Conservation (phyloP, 2,113 vertebrate genomes). For the Perca schrenkii region DNA sequence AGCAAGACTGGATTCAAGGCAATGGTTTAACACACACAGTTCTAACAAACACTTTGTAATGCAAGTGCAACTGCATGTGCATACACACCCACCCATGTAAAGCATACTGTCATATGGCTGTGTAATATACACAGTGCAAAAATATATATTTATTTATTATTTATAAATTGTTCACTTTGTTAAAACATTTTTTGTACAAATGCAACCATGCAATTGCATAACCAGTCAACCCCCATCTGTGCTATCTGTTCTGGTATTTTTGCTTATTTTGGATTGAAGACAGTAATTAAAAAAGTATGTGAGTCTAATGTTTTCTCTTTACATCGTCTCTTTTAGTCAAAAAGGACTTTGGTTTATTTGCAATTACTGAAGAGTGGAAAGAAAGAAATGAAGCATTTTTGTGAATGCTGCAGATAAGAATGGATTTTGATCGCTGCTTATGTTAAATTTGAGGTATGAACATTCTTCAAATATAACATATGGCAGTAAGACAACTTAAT, state of each 20-base stretch:
- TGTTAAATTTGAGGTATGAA: background rate
- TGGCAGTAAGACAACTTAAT: background rate
- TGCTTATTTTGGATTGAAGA: background rate
- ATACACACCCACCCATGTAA: background rate
- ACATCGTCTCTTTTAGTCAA: background rate
- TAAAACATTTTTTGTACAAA: background rate
- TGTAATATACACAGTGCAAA: background rate
- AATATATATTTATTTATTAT: no score
- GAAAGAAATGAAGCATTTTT: background rate
- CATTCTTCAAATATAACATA: background rate
- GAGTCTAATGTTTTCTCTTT: background rate
- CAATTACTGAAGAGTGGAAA: background rate
- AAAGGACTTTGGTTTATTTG: background rate
- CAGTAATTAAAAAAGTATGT: background rate
- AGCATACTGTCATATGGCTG: background rate
- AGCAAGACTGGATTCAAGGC: slow-evolving; percentile 22
- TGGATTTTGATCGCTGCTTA: background rate
- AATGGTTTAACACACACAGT: background rate
- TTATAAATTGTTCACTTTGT: background rate
- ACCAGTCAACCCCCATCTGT: background rate
- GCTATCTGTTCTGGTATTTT: no score
- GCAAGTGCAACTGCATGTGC: background rate
- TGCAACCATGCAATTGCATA: background rate
- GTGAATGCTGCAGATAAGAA: background rate
- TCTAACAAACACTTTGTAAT: background rate